phyloP scores from a whole-genome alignment of 2,113 vertebrate species.

The Cololabis saira region DNA sequence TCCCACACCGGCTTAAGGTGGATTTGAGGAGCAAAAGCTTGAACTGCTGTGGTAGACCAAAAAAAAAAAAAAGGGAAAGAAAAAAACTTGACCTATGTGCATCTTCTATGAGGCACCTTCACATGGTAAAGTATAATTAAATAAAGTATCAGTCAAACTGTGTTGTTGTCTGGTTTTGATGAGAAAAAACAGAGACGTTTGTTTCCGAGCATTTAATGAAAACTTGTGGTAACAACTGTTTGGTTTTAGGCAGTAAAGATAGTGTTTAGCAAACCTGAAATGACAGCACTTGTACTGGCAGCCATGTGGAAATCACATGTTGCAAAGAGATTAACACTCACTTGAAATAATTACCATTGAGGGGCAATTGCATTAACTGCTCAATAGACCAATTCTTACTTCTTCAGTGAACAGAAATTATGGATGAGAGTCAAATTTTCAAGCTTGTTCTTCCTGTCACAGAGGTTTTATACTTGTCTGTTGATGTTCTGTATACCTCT shows the following conservation, averaged over 20 bases:
- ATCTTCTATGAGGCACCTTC: constrained; percentile 41
- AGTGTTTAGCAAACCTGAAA: constrained; percentile 29
- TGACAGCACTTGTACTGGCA: constrained; percentile 40
- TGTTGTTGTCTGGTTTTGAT: constrained; percentile 50
- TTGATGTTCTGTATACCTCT: not conserved
- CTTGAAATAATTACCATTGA: constrained; percentile 63
- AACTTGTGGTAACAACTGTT: constrained; percentile 22
- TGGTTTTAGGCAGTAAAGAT: constrained; percentile 18
- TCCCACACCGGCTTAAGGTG: constrained; percentile 36
- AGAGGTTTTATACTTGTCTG: constrained; percentile 10
- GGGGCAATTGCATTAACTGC: constrained; percentile 68
- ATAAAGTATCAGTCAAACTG: constrained; percentile 51
- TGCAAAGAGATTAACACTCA: constrained; percentile 66
- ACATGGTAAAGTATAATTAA: constrained; percentile 61
- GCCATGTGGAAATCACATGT: constrained; percentile 73
- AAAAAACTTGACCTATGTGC: not conserved
- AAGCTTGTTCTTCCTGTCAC: constrained; percentile 30
- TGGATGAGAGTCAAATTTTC: constrained; percentile 23
- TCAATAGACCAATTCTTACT: constrained; percentile 67
- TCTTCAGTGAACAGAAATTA: constrained; percentile 38
- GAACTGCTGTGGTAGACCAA: constrained; percentile 52
- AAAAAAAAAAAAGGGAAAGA: constrained; percentile 8
- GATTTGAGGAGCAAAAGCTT: constrained; percentile 42
- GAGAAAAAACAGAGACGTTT: constrained; percentile 45
- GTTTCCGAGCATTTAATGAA: constrained; percentile 9